phyloP scores from a whole-genome alignment of 2,797 vertebrate species.

The Clarias pachynema region DNA sequence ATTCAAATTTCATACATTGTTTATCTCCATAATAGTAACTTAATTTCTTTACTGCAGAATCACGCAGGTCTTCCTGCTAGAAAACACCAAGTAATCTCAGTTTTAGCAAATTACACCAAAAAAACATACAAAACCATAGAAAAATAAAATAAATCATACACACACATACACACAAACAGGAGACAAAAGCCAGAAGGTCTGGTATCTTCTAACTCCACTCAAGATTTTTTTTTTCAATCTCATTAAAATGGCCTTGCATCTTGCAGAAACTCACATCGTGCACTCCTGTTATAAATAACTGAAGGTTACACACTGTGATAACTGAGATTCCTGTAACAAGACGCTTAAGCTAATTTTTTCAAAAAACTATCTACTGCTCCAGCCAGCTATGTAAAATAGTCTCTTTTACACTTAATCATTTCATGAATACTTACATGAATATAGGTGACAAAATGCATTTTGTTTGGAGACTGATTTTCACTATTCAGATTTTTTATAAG shows the following conservation, averaged over 20 bases:
- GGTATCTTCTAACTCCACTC: not conserved
- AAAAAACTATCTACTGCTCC: not conserved
- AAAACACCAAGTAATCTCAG: not conserved
- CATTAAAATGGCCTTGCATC: not conserved
- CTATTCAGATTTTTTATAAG: not conserved
- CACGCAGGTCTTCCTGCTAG: not conserved
- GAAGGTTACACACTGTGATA: not conserved
- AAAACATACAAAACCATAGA: not conserved
- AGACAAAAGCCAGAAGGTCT: not conserved
- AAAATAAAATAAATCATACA: not conserved
- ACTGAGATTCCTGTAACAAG: not conserved
- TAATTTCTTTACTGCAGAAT: not conserved
- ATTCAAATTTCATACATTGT: not conserved
- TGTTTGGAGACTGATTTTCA: not conserved
- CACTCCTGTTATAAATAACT: not conserved
- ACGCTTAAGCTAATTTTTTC: not conserved
- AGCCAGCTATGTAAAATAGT: not conserved
- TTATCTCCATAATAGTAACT: constrained; percentile 9
- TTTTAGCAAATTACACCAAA: not conserved
- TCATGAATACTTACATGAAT: not conserved
- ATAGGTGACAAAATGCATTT: not conserved
- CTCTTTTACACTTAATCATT: not conserved
- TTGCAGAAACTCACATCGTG: not conserved
- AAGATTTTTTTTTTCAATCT: not conserved
- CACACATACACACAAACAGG: not conserved